phyloP scores from a whole-genome alignment of 2,888 invertebrate genomes.

The Xylota segnis region DNA sequence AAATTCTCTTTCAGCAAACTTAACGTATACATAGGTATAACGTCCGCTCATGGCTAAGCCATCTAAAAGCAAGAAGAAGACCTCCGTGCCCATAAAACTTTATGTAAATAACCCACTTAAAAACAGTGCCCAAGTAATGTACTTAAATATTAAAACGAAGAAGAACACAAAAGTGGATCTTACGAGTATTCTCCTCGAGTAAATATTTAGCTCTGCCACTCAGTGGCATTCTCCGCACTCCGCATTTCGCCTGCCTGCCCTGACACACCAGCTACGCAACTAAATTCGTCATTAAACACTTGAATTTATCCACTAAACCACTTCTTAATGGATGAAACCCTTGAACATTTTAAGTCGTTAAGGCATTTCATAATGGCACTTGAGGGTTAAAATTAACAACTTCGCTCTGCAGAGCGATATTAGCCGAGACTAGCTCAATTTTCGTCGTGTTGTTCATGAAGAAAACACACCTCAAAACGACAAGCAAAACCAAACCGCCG shows the following conservation, averaged over 20 bases:
- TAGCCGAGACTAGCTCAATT: constrained; percentile 23
- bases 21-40: no score
- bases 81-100: constrained; percentile 60
- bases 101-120: constrained; percentile 70
- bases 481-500: neutral
- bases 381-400: constrained; percentile 72
- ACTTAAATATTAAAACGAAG: constrained; percentile 66
- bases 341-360: constrained; percentile 72
- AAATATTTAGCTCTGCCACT: constrained; percentile 48
- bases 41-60: constrained; percentile 15
- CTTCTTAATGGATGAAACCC: constrained; percentile 75
- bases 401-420: constrained; percentile 12
- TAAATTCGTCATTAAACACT: constrained; percentile 75
- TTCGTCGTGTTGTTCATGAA: neutral
- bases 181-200: constrained; percentile 29
- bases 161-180: constrained; percentile 15
- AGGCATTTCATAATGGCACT: constrained; percentile 73
- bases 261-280: constrained; percentile 32
- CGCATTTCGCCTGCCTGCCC: neutral
- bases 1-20: constrained; percentile 38
- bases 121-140: constrained; percentile 59
- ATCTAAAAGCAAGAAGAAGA: neutral
- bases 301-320: constrained; percentile 75
- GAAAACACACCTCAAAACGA: constrained; percentile 52
- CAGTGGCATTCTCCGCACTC: neutral